phyloP scores from a whole-genome alignment of 2,797 vertebrate genomes.

The Toxotes lorentzi region DNA sequence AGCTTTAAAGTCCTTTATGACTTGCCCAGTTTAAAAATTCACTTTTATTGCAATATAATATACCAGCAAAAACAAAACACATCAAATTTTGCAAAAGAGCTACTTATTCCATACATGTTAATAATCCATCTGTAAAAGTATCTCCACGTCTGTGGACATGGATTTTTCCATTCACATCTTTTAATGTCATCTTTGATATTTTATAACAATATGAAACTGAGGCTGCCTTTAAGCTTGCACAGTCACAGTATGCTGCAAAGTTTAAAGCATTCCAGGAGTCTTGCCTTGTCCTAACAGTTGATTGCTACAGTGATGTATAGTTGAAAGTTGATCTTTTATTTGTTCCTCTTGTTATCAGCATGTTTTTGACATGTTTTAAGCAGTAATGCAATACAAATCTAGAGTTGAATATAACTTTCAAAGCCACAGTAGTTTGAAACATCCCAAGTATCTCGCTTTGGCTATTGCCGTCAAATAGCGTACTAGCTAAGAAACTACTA shows the following conservation, averaged over 20 bases:
- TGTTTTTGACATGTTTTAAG: conserved; percentile 46
- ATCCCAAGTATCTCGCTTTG: conserved; percentile 61
- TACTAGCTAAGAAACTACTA: conserved; percentile 68
- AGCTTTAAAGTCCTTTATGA: conserved; percentile 16
- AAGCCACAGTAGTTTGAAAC: conserved; percentile 63
- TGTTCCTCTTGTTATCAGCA: conserved; percentile 16
- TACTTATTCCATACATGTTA: conserved; percentile 77
- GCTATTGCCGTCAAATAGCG: conserved; percentile 52
- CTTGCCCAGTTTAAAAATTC: conserved; percentile 59
- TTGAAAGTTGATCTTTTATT: conserved; percentile 9
- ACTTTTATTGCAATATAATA: conserved; percentile 82
- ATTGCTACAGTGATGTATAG: conserved; percentile 19
- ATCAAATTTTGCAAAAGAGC: conserved; percentile 75
- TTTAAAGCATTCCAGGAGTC: conserved; percentile 59
- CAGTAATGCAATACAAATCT: conserved; percentile 47
- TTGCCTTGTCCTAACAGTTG: conserved; percentile 43
- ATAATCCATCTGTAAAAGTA: conserved; percentile 71
- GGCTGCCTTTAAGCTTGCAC: conserved; percentile 56
- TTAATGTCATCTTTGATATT: conserved; percentile 51
- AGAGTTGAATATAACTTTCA: conserved; percentile 54
- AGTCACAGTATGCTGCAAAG: conserved; percentile 43
- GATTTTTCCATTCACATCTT: conserved; percentile 66
- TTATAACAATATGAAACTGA: conserved; percentile 55
- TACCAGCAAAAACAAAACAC: conserved; percentile 70
- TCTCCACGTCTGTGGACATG: conserved; percentile 57